Evolutionary conservation across 1,140 invertebrate species (phyloP), one percentile per base, ranked within the genome.

Genomic region (Zeugodacus cucurbitae): DNA sequence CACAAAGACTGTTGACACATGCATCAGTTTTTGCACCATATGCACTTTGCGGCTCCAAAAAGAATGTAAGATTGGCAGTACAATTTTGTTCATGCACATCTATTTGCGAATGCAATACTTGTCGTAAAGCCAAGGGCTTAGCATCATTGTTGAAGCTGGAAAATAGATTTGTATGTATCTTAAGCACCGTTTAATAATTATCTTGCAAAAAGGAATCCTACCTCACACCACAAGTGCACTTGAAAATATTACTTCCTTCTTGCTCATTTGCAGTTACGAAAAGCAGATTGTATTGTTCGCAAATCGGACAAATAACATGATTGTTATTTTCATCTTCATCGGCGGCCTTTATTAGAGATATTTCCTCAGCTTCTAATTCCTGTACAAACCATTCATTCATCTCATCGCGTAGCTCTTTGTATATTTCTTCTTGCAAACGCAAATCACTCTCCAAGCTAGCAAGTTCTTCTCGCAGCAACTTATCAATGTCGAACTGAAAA

Each of bases 311-410:
- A 11, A 93, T 1, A 92, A 48, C 1, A 87, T 20, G 32, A 90
- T 62, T 34, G 41, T 37, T 8, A 48, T 82, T 41, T 34, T n/a
- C 8, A 26, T 82, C 74, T 3, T 44, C 41, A 82, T 90, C 89
- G 3, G 88, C 82, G 8, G 70, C 87, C 10, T 91, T 90, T 0
- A 87, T 89, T 37, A 90, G 90, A 5, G 91, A 88, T 2, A 82
- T 88, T 62, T 93, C 90, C 34, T 92, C 41, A 29, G 90, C 88
- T 78, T 92, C 89, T 34, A 93, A 90, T 26, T 91, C 89, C 22
- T 92, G n/a, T 7, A 90, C 90, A 78, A 92, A 91, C 91, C 92
- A 93, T 87, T 92, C 91, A 41, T 93, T 92, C 2, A 91, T 89
- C 88, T 93, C 92, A 0, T 89, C 86, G 7, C 91, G 82, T 1